phyloP scores from a whole-genome alignment of 2,113 vertebrate genomes.

The Bungarus multicinctus region DNA sequence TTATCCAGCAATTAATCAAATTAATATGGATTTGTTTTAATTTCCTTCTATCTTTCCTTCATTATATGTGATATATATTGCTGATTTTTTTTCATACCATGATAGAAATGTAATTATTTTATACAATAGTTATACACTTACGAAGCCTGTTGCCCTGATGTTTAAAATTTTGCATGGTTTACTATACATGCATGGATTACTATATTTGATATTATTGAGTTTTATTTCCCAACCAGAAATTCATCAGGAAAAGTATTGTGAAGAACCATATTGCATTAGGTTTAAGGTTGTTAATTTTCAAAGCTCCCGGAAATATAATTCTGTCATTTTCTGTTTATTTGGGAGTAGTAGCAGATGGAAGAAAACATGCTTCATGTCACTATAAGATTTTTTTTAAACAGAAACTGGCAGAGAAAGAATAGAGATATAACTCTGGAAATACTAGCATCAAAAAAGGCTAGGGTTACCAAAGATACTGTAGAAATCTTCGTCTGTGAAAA shows the following conservation, averaged over 20 bases:
- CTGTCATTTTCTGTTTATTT: slow-evolving; percentile 71
- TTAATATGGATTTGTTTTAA: not conserved
- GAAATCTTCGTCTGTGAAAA: not conserved
- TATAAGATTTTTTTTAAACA: slow-evolving; percentile 62
- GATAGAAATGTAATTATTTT: not conserved
- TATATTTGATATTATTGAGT: slow-evolving; percentile 53
- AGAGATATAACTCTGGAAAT: slow-evolving; percentile 60
- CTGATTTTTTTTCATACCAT: not conserved
- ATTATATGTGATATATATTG: not conserved
- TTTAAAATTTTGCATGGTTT: slow-evolving; percentile 49
- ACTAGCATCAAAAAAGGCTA: slow-evolving; percentile 36
- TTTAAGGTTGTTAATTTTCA: slow-evolving; percentile 66
- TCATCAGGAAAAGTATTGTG: slow-evolving; percentile 59
- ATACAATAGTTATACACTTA: not conserved
- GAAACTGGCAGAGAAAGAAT: slow-evolving; percentile 54
- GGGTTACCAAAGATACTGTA: slow-evolving; percentile 11
- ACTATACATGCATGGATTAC: slow-evolving; percentile 50
- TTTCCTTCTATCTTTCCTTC: not conserved
- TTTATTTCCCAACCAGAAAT: slow-evolving; percentile 54
- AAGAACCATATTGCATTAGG: slow-evolving; percentile 65
- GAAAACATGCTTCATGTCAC: slow-evolving; percentile 68
- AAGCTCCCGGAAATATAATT: slow-evolving; percentile 65
- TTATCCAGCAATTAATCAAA: not conserved
- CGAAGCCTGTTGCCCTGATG: slow-evolving; percentile 34
- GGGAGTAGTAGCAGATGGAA: slow-evolving; percentile 62